These are phyloP conservation scores for Anas flavirostris DNA, from an alignment of 2,797 vertebrate species.

Conservation along the genomic window DNA sequence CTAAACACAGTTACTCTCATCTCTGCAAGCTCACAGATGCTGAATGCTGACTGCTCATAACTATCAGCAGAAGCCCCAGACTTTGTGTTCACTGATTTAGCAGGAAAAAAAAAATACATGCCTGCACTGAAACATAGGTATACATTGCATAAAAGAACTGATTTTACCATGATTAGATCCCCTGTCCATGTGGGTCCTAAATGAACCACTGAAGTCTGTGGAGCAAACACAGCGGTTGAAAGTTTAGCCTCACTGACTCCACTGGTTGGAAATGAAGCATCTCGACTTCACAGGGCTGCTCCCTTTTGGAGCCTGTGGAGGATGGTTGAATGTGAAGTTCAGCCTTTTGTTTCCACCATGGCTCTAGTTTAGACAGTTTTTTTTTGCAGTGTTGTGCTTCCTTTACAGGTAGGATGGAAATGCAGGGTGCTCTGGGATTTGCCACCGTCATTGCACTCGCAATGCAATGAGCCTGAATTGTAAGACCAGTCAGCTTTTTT, in stretches of 20 bases:
- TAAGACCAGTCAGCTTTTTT: not conserved
- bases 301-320: not conserved
- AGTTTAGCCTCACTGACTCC: not conserved
- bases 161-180: not conserved
- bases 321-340: not conserved
- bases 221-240: not conserved
- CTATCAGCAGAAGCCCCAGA: not conserved
- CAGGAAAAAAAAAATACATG: not conserved
- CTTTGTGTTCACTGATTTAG: not conserved
- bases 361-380: not conserved
- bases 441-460: rapidly evolving
- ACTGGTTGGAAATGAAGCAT: not conserved
- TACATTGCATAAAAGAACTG: not conserved
- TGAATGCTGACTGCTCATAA: not conserved
- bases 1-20: not conserved
- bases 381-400: not conserved
- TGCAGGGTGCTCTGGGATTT: too few species aligned
- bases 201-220: not conserved
- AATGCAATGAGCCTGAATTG: not conserved
- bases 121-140: not conserved
- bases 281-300: not conserved
- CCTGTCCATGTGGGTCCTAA: not conserved
- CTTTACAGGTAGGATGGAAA: not conserved
- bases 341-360: not conserved
- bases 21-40: not conserved